These are phyloP conservation scores for Phacellophora camtschatica DNA, from an alignment of 30 jellyfish, hydroid and myxozoan genomes.

Conservation along the genomic window DNA sequence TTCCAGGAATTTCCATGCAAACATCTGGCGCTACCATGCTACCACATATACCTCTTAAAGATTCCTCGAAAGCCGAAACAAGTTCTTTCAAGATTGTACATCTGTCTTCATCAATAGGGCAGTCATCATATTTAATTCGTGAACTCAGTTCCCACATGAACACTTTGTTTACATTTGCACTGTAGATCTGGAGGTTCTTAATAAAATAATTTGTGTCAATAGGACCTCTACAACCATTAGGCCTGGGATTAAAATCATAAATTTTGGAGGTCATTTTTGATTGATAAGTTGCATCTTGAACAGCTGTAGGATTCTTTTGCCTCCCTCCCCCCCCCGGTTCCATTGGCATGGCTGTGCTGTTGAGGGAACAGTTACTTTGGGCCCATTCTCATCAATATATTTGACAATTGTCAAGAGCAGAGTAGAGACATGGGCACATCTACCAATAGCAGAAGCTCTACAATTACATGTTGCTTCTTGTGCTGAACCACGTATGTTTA, in stretches of 20 bases:
- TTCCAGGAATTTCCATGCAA: conserved; percentile 42
- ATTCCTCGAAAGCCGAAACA: neutral
- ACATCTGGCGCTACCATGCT: neutral
- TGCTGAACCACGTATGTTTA: conserved; percentile 45
- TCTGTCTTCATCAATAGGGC: neutral
- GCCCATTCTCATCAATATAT: conserved; percentile 3
- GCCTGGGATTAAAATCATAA: conserved; percentile 61
- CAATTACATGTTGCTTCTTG: conserved; percentile 22
- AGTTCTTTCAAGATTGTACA: neutral
- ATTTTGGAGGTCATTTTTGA: conserved; percentile 13
- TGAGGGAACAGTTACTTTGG: conserved; percentile 13
- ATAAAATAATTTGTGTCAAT: neutral
- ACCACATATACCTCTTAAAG: neutral
- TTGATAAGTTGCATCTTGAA: conserved; percentile 9
- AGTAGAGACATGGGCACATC: conserved; percentile 74
- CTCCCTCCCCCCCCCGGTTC: conserved; percentile 57
- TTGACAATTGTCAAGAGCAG: neutral
- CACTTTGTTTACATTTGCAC: neutral
- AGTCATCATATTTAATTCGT: conserved; percentile 28
- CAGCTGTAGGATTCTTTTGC: conserved; percentile 25
- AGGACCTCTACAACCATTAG: neutral
- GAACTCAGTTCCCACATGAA: conserved; percentile 61
- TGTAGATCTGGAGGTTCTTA: neutral
- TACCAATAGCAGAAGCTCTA: conserved; percentile 30
- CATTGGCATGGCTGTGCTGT: conserved; percentile 60